Evolutionary conservation across 2,888 invertebrate species (phyloP), one percentile per base, ranked within the genome.

Genomic region (Baccha elongata): DNA sequence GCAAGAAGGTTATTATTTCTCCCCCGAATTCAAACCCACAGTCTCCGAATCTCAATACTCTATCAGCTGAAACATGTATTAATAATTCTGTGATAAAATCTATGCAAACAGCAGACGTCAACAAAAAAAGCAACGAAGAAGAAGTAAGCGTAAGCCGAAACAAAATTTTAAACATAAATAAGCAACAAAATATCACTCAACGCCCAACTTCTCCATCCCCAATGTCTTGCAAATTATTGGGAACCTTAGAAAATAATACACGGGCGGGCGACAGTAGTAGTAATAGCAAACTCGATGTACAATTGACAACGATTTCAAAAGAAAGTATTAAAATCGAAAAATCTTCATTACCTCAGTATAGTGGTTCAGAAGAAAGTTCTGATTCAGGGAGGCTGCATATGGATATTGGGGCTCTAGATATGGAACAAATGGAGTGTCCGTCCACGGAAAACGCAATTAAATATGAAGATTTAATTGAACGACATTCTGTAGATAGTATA

Each of bases 381-480:
- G 95, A 96, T 91, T 94, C 94, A 1, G 95, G 94, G 86, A 91
- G 95, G 86, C 90, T 95, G 86, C 95, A 95, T 87, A 95, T 95
- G 90, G 95, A 95, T 89, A 94, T 94, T 52, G 85, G 84, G 89
- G 91, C 91, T 35, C 91, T 91, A 87, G 91, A 87, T 84, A 78
- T 85, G 21, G 76, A 68, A 50, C 85, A 81, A 64, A 13, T 69
- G 19, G 73, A 84, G 40, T 81, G 72, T 71, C 71, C 75, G 67
- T 72, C 81, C 75, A 65, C 13, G 48, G 62, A 62, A 55, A 71
- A 69, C 50, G 65, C 29, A 26, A 53, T 52, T 17, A 84, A 48
- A 64, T 79, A 71, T 40, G 83, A 84, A 58, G 73, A 79, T 35
- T 26, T 75, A 23, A 72, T 68, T 72, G 89, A 90, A 58, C 84